Evolutionary conservation across 2,113 vertebrate genomes (phyloP).

Genomic region (Petromus typicus): DNA sequence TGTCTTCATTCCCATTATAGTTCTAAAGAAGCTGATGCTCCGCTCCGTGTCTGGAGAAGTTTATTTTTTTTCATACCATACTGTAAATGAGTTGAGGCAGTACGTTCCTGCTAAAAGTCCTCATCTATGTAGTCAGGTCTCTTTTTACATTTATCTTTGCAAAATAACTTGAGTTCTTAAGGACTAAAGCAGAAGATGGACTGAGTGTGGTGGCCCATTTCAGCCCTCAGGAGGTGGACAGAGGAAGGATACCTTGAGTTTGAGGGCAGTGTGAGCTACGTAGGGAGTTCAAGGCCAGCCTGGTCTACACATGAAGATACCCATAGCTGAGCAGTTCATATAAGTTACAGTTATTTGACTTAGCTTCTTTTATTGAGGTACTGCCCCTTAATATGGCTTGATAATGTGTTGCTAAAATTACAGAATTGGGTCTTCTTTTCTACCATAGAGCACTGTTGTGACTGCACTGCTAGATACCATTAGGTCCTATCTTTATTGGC

Average conservation of each 20-base stretch:
- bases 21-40: not conserved
- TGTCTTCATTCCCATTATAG: not conserved
- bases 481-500: not conserved
- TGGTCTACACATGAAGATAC: not conserved
- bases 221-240: not conserved
- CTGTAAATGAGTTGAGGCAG: conserved; percentile 6
- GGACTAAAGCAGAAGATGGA: not conserved
- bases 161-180: not conserved
- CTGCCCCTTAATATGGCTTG: not conserved
- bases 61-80: not conserved
- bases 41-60: not conserved
- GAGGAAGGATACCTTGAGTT: not conserved
- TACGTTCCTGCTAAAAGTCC: not conserved
- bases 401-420: not conserved
- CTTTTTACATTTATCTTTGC: conserved; percentile 38
- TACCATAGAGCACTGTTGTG: not conserved
- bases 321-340: not conserved
- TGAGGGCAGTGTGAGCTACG: not conserved
- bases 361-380: not conserved
- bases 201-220: not conserved
- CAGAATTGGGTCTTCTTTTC: not conserved
- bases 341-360: not conserved
- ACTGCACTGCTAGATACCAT: not conserved
- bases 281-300: not conserved
- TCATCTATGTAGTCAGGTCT: not conserved